These are phyloP conservation scores for Bombyx mandarina DNA, from an alignment of 1,140 invertebrate species.

Conservation along the genomic window DNA sequence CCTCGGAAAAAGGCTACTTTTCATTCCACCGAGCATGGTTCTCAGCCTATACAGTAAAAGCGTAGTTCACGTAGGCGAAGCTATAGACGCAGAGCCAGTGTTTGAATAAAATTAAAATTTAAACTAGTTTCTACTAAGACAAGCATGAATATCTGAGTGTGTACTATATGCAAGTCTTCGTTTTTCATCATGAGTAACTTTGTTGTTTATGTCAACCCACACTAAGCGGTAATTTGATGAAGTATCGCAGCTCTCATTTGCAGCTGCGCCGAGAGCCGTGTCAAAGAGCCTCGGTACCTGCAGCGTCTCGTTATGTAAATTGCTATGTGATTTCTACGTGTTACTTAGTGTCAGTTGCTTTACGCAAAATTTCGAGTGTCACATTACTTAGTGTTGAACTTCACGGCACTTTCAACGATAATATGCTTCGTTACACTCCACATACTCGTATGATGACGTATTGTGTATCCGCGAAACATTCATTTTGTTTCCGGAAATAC, in stretches of 20 bases:
- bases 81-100: too few relatives aligned
- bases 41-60: too few relatives aligned
- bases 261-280: slow-evolving; percentile 7
- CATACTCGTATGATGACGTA: neutral
- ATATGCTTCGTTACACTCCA: too few relatives aligned
- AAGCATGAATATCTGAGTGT: neutral
- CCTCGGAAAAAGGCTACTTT: too few relatives aligned
- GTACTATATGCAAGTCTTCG: neutral
- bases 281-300: slow-evolving; percentile 13
- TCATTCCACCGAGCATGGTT: too few relatives aligned
- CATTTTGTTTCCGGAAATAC: neutral
- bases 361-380: slow-evolving; percentile 11
- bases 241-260: slow-evolving; percentile 16
- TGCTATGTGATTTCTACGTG: slow-evolving; percentile 19
- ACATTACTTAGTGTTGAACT: neutral
- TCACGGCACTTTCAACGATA: neutral
- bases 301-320: slow-evolving; percentile 23
- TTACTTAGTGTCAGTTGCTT: slow-evolving; percentile 12
- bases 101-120: too few relatives aligned
- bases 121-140: too few relatives aligned
- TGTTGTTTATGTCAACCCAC: neutral
- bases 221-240: slow-evolving; percentile 14
- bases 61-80: too few relatives aligned
- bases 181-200: neutral
- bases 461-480: neutral